phyloP scores from a whole-genome alignment of 1,140 invertebrate genomes.

The Wasmannia auropunctata region DNA sequence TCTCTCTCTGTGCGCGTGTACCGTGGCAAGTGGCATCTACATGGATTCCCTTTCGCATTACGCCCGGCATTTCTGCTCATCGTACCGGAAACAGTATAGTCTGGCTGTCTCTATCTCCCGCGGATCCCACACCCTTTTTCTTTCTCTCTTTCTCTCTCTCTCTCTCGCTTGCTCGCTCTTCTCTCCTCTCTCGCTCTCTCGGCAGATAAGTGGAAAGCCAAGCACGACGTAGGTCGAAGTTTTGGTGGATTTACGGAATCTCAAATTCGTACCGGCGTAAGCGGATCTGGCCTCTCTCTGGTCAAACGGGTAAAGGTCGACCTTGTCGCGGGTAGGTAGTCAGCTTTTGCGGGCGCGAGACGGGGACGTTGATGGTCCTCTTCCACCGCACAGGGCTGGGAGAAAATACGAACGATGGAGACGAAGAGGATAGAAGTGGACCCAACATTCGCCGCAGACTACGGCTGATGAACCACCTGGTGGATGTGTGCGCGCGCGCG shows the following conservation, averaged over 20 bases:
- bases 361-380: constrained; percentile 13
- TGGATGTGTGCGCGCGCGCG: constrained; percentile 41
- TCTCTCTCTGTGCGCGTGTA: neutral
- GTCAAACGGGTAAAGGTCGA: constrained; percentile 71
- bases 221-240: constrained; percentile 67
- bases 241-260: constrained; percentile 72
- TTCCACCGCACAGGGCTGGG: neutral
- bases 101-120: constrained; percentile 15
- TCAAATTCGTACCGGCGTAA: constrained; percentile 71
- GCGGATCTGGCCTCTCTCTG: constrained; percentile 69
- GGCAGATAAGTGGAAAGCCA: constrained; percentile 67
- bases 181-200: constrained; percentile 29
- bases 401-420: constrained; percentile 61
- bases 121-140: constrained; percentile 38
- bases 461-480: constrained; percentile 68
- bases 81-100: constrained; percentile 57
- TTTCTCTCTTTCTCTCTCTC: neutral
- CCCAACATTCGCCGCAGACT: constrained; percentile 65
- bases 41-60: constrained; percentile 61
- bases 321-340: constrained; percentile 47
- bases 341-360: constrained; percentile 40
- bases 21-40: constrained; percentile 51
- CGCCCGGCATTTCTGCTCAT: constrained; percentile 59
- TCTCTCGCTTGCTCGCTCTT: neutral
- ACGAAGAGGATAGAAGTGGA: constrained; percentile 62